Conservation (phyloP, 2,797 vertebrate genomes). For the Eulemur rubriventer region DNA sequence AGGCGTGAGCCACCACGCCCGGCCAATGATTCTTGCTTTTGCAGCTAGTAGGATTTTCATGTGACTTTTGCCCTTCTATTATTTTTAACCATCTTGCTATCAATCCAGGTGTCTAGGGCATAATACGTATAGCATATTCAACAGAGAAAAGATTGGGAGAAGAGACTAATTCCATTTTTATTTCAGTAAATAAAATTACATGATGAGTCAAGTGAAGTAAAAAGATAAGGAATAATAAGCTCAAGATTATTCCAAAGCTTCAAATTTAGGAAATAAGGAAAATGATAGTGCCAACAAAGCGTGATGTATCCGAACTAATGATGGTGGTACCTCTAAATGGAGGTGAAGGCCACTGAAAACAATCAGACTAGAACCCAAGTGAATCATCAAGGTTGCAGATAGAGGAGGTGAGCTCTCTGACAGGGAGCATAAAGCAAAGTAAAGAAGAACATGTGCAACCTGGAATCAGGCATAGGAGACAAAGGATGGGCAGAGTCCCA, state of each 20-base stretch:
- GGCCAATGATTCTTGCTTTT: background rate
- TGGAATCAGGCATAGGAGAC: background rate
- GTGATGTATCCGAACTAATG: background rate
- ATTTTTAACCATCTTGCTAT: background rate
- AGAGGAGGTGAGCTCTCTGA: background rate
- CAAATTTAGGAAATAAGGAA: background rate
- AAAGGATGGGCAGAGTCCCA: background rate
- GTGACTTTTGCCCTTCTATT: background rate
- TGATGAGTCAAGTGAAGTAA: background rate
- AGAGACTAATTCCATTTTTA: background rate
- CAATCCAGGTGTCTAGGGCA: background rate
- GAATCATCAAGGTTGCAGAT: background rate
- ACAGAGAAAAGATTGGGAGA: background rate
- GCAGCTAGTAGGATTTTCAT: background rate
- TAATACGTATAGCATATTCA: background rate
- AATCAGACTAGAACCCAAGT: background rate
- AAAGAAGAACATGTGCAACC: background rate
- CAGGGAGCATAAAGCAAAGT: background rate
- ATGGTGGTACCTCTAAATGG: background rate
- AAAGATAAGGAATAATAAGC: background rate
- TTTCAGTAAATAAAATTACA: background rate
- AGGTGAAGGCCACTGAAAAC: background rate
- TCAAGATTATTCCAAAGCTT: background rate
- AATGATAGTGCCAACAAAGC: background rate
- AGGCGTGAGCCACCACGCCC: too few relatives aligned